A percentile compares a stretch with the other conserved stretches of the same genome.
These are phyloP conservation scores for Chondrosia reniformis DNA, from an alignment of 37 sponge, comb jelly and placozoan genomes.

Conservation along the genomic window DNA sequence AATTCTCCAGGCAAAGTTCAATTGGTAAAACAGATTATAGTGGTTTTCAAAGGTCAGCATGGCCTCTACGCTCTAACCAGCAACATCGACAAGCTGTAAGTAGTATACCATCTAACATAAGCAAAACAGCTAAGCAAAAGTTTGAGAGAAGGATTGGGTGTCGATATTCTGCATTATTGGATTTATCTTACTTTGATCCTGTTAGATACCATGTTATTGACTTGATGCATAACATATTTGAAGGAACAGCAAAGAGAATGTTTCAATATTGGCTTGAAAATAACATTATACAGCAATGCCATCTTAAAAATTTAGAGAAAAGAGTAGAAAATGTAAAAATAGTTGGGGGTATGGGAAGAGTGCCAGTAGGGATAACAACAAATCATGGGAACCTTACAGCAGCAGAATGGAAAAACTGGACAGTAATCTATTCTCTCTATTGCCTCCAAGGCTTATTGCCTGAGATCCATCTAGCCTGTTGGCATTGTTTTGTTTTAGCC, in stretches of 20 bases:
- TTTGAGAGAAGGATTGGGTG: conserved; percentile 21
- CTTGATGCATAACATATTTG: conserved; percentile 37
- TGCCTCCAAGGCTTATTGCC: conserved; percentile 22
- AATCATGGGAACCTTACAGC: conserved; percentile 26
- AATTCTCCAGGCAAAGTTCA: conserved; percentile 12
- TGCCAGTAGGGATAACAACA: not conserved
- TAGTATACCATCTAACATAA: not conserved
- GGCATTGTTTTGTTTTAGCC: conserved; percentile 31
- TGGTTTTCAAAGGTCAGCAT: conserved; percentile 6
- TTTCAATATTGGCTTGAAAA: conserved; percentile 24
- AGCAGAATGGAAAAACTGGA: conserved; percentile 27
- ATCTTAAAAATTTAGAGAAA: not conserved
- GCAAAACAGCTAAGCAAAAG: not conserved
- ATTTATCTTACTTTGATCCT: conserved; percentile 33
- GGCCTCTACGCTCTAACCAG: conserved; percentile 1
- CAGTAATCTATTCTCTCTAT: conserved; percentile 29
- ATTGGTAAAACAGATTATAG: conserved; percentile 19
- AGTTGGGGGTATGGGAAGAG: conserved; percentile 7
- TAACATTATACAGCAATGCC: no score
- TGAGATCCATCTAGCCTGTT: conserved; percentile 30
- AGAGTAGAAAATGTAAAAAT: not conserved
- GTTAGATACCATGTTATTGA: conserved; percentile 23
- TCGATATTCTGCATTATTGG: conserved; percentile 28
- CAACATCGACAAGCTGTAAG: conserved; percentile 13
- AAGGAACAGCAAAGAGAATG: conserved; percentile 24